Conservation (phyloP, 1,140 invertebrate genomes). For the Macrotrachela quadricornifera region DNA sequence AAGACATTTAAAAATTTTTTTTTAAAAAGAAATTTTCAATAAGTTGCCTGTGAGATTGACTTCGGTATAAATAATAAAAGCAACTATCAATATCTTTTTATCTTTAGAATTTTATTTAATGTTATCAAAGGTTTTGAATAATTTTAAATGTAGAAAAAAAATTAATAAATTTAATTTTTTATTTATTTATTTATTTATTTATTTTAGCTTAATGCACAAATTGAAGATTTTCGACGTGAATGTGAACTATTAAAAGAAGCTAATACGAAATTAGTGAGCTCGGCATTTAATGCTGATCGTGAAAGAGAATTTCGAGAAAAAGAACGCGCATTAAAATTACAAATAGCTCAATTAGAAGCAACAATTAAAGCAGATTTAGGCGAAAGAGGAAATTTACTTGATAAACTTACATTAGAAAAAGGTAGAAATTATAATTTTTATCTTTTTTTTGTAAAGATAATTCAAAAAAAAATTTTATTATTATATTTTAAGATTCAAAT, state of each 20-base stretch:
- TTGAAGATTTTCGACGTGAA: slow-evolving; percentile 26
- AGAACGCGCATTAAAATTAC: slow-evolving; percentile 29
- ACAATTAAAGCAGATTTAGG: slow-evolving; percentile 31
- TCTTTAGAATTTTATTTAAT: no score
- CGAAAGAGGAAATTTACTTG: slow-evolving; percentile 28
- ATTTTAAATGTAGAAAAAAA: no score
- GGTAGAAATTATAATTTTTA: slow-evolving; percentile 11
- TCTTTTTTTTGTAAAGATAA: not conserved
- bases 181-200: not conserved
- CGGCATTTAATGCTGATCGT: slow-evolving; percentile 30
- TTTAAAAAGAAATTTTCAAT: no score
- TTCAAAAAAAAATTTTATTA: no score
- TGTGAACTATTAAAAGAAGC: slow-evolving; percentile 30
- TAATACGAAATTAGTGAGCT: slow-evolving; percentile 32
- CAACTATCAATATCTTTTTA: no score
- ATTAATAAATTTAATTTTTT: no score
- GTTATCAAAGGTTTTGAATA: no score
- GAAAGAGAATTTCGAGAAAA: slow-evolving; percentile 28
- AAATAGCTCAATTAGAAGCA: slow-evolving; percentile 32
- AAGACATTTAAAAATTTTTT: no score
- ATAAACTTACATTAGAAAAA: slow-evolving; percentile 25
- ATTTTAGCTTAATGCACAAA: slow-evolving; percentile 25
- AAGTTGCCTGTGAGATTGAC: no score
- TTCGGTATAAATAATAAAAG: no score
- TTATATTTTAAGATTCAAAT: no score